Evolutionary conservation across 1,140 invertebrate genomes (phyloP).

Genomic region (Leptopilina boulardi): DNA sequence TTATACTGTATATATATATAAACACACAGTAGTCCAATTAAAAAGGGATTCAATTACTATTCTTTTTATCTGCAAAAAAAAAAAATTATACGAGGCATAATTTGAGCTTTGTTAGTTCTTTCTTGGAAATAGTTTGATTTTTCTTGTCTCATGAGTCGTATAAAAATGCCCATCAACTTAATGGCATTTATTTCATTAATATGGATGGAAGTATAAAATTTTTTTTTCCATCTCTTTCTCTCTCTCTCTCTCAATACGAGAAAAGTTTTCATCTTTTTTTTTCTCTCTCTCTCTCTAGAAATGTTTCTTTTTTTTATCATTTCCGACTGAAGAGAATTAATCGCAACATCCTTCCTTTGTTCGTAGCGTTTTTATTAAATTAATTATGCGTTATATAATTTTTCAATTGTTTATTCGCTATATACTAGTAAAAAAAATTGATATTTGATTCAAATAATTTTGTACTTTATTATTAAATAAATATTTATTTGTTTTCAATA

Average conservation of each 20-base stretch:
- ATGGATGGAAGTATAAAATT: neutral
- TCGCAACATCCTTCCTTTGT: neutral
- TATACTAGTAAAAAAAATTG: neutral
- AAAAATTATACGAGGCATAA: neutral
- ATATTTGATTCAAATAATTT: too few relatives aligned
- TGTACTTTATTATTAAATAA: too few relatives aligned
- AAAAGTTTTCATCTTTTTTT: slow-evolving; percentile 1
- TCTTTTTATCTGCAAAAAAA: neutral
- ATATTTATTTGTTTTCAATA: too few relatives aligned
- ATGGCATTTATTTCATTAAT: neutral
- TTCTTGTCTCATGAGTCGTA: neutral
- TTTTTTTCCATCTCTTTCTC: neutral
- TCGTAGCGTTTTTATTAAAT: too few relatives aligned
- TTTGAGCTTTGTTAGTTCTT: neutral
- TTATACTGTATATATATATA: too few relatives aligned
- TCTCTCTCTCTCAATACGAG: neutral
- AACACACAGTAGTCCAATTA: neutral
- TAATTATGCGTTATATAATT: neutral
- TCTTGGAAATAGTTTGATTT: slow-evolving; percentile 7
- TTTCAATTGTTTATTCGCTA: neutral
- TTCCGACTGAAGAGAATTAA: too few relatives aligned
- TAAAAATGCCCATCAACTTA: slow-evolving; percentile 18
- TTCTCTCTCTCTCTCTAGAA: neutral
- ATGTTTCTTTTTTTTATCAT: too few relatives aligned
- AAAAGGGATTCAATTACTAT: slow-evolving; percentile 23